Conservation (phyloP, 1,140 invertebrate species). For the Drosophila obscura region DNA sequence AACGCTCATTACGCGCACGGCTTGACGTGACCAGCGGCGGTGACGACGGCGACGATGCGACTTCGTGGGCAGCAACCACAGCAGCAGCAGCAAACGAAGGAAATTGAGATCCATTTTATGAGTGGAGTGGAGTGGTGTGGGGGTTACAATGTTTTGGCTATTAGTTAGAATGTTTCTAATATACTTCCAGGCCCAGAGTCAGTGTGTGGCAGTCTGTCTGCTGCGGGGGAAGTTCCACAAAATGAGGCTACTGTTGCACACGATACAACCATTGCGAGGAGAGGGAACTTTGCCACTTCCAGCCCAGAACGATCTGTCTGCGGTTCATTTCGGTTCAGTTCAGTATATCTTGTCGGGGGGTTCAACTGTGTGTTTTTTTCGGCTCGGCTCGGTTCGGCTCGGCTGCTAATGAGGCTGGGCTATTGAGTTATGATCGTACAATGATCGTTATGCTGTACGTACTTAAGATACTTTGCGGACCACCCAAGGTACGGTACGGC, state of each 20-base stretch:
- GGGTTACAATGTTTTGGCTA: slow-evolving; percentile 54
- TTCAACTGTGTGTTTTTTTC: slow-evolving; percentile 13
- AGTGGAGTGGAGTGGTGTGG: neutral
- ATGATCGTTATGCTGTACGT: slow-evolving; percentile 36
- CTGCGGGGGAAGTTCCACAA: slow-evolving; percentile 50
- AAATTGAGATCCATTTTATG: slow-evolving; percentile 71
- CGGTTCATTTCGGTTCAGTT: slow-evolving; percentile 8
- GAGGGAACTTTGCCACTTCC: slow-evolving; percentile 30
- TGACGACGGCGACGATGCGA: slow-evolving; percentile 31
- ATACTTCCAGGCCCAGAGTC: slow-evolving; percentile 15
- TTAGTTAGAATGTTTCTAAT: slow-evolving; percentile 73
- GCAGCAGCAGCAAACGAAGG: slow-evolving; percentile 40
- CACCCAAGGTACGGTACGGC: slow-evolving; percentile 40
- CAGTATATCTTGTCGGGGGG: neutral
- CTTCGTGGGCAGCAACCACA: slow-evolving; percentile 58
- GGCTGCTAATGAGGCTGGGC: slow-evolving; percentile 67
- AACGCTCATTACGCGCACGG: slow-evolving; percentile 78
- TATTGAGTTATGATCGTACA: slow-evolving; percentile 73
- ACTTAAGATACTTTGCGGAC: slow-evolving; percentile 25
- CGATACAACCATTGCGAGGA: slow-evolving; percentile 37
- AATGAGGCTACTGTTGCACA: slow-evolving; percentile 72
- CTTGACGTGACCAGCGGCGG: slow-evolving; percentile 69
- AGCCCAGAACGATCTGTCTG: slow-evolving; percentile 27
- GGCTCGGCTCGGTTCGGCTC: neutral
- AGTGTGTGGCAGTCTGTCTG: slow-evolving; percentile 18